A percentile compares a stretch with the other conserved stretches of the same genome.
Conservation (phyloP, 2,113 vertebrate genomes). For the Pseudopodoces humilis region DNA sequence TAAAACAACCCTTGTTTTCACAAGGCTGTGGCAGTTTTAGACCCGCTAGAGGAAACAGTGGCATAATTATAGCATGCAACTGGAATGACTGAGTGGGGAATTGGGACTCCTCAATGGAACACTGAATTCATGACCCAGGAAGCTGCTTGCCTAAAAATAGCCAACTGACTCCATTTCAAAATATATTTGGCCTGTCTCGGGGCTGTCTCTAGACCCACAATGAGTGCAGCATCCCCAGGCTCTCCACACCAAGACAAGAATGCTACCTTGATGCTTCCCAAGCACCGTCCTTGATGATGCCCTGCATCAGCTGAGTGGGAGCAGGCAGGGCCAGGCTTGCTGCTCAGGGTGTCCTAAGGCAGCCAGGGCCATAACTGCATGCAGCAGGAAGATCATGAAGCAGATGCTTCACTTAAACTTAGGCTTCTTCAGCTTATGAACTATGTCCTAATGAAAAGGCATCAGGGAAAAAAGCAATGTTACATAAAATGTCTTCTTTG, state of each 20-base stretch:
- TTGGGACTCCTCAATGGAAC: not conserved
- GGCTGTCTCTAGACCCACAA: not conserved
- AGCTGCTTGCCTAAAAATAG: not conserved
- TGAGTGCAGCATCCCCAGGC: not conserved
- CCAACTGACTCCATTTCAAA: not conserved
- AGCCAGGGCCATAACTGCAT: not conserved
- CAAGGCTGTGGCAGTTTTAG: slow-evolving; percentile 2
- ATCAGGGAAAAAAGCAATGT: not conserved
- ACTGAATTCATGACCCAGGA: not conserved
- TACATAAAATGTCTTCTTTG: not conserved
- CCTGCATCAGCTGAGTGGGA: not conserved
- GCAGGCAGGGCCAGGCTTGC: not conserved
- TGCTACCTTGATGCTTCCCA: not conserved
- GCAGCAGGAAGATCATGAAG: not conserved
- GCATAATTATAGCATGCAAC: not conserved
- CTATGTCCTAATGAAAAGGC: not conserved
- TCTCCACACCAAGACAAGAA: not conserved
- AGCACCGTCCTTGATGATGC: not conserved
- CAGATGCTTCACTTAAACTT: not conserved
- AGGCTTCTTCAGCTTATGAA: not conserved
- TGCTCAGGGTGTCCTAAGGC: not conserved
- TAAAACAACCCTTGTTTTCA: not conserved
- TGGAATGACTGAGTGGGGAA: not conserved
- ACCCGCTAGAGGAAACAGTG: not conserved
- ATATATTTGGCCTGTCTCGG: not conserved